phyloP scores from a whole-genome alignment of 1,140 invertebrate genomes.

The Ectropis grisescens region DNA sequence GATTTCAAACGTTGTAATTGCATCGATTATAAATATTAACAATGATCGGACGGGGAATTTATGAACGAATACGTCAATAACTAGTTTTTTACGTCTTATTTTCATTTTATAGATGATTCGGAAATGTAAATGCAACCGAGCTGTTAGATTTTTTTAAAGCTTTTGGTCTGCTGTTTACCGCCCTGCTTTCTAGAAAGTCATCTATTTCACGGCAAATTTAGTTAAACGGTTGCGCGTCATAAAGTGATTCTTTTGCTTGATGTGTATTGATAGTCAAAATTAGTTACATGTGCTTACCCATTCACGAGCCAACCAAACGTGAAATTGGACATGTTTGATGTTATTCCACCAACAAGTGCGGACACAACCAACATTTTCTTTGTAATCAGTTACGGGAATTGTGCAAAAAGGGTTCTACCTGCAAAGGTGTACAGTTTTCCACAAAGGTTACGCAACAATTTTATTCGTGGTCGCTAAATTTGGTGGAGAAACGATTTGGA shows the following conservation, averaged over 20 bases:
- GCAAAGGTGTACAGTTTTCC: conserved; percentile 23
- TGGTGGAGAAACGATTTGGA: conserved; percentile 22
- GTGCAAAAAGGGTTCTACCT: conserved; percentile 66
- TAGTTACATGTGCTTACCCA: conserved; percentile 37
- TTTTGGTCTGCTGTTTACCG: no score
- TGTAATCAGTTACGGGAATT: conserved; percentile 50
- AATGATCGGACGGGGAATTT: no score
- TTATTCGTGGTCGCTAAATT: no score
- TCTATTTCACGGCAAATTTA: conserved; percentile 44
- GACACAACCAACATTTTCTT: conserved; percentile 37
- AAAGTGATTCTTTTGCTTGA: no score
- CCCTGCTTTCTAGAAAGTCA: no score
- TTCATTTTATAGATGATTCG: no score
- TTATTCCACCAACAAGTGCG: conserved; percentile 49
- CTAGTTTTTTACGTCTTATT: no score
- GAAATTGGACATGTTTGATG: conserved; percentile 55
- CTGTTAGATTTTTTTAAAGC: no score
- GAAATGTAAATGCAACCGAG: no score
- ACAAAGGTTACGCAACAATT: conserved; percentile 17
- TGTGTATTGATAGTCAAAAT: conserved; percentile 48
- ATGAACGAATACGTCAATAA: no score
- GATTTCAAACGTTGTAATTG: no score
- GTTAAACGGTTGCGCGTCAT: conserved; percentile 5
- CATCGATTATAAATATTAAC: no score
- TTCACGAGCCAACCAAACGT: conserved; percentile 52